phyloP scores from a whole-genome alignment of 2,797 vertebrate species.

The Neomorphus geoffroyi region DNA sequence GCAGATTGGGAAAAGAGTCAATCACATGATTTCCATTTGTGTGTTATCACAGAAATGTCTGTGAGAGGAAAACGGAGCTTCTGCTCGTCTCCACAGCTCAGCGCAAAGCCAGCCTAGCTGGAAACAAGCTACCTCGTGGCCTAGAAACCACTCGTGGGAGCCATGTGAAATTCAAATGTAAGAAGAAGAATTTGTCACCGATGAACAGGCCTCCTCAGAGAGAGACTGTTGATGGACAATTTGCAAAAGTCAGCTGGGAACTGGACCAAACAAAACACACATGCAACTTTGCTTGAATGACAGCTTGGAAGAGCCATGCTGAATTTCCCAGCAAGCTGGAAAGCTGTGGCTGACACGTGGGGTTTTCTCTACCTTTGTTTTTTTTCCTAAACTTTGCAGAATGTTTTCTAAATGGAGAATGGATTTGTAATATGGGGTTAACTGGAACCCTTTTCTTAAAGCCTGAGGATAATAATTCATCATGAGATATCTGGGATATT shows the following conservation, averaged over 20 bases:
- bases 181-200: not conserved
- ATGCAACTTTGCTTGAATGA: not conserved
- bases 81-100: not conserved
- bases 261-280: not conserved
- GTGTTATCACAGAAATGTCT: slow-evolving; percentile 22
- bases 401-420: not conserved
- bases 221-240: not conserved
- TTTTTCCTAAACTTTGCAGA: not conserved
- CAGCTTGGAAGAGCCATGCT: not conserved
- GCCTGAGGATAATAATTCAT: not conserved
- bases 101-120: not conserved
- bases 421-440: not conserved
- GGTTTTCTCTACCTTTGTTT: not conserved
- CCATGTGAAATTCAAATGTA: not conserved
- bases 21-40: slow-evolving; percentile 40
- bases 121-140: not conserved
- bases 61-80: slow-evolving; percentile 35
- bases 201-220: not conserved
- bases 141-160: not conserved
- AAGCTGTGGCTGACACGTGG: not conserved
- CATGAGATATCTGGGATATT: not conserved
- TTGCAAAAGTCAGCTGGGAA: slow-evolving; percentile 5
- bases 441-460: not conserved
- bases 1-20: slow-evolving; percentile 23
- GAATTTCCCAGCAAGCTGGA: not conserved